Evolutionary conservation across 2,888 invertebrate genomes (phyloP).

Genomic region (Rotaria macrura): DNA sequence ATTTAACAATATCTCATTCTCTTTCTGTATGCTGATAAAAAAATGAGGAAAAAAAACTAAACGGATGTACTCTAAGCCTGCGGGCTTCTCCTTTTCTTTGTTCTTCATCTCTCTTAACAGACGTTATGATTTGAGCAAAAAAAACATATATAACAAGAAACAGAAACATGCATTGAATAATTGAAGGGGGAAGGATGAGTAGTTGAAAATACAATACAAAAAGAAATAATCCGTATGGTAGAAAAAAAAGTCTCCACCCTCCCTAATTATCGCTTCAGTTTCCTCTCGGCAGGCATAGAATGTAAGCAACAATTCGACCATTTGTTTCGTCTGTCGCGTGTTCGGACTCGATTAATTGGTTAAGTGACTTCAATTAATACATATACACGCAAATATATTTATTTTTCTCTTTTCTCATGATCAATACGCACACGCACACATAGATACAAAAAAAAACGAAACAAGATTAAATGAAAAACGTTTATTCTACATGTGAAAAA

Average conservation of each 20-base stretch:
- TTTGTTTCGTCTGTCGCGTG: slow-evolving; percentile 12
- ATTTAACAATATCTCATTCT: not conserved
- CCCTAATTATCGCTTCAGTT: slow-evolving; percentile 15
- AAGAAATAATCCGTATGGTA: not conserved
- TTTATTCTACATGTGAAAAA: not conserved
- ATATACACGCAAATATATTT: slow-evolving; percentile 3
- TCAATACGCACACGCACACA: not conserved
- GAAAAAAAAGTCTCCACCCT: not conserved
- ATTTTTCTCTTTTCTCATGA: not conserved
- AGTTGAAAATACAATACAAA: not conserved
- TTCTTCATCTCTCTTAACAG: not conserved
- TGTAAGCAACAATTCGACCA: not conserved
- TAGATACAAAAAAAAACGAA: not conserved
- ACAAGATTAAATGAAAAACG: not conserved
- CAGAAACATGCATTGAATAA: not conserved
- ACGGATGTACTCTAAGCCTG: not conserved
- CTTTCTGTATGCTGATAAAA: not conserved
- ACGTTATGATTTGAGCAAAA: not conserved
- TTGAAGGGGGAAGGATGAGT: slow-evolving; percentile 5
- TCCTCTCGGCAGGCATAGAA: slow-evolving; percentile 6
- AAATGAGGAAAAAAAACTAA: not conserved
- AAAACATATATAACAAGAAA: not conserved
- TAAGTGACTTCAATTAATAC: slow-evolving; percentile 15
- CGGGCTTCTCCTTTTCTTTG: not conserved
- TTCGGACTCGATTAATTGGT: slow-evolving; percentile 12